phyloP scores from a whole-genome alignment of 2,797 vertebrate genomes.

The Lophura swinhoii region DNA sequence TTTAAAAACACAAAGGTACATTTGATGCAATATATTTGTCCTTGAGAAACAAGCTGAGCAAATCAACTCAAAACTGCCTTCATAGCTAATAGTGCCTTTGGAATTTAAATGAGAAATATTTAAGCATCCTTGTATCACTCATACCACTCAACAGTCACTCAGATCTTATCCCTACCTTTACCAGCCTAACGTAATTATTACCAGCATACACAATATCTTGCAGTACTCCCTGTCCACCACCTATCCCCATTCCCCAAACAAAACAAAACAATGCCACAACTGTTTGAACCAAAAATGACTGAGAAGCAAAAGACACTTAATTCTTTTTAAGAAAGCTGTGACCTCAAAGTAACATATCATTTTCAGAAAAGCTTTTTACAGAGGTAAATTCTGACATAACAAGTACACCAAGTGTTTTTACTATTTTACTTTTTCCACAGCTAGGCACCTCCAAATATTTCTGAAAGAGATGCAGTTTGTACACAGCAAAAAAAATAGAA shows the following conservation, averaged over 20 bases:
- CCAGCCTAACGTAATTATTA: neutral
- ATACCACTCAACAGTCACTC: neutral
- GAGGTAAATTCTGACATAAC: neutral
- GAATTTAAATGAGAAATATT: neutral
- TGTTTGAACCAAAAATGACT: neutral
- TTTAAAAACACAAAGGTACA: neutral
- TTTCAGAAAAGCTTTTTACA: neutral
- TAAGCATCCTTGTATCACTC: neutral
- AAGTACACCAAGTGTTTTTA: neutral
- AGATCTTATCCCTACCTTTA: neutral
- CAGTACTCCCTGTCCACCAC: neutral
- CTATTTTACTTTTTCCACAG: neutral
- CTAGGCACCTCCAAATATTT: neutral
- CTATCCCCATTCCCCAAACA: neutral
- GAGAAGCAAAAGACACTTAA: neutral
- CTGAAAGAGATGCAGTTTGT: neutral
- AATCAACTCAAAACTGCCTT: neutral
- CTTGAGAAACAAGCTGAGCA: neutral
- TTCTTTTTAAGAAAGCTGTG: neutral
- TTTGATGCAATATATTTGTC: neutral
- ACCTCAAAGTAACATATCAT: neutral
- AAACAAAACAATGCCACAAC: neutral
- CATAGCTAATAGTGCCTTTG: fast-evolving
- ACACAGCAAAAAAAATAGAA: neutral
- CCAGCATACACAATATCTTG: neutral